phyloP scores from a whole-genome alignment of 2,113 vertebrate genomes.

The Raphicerus campestris region DNA sequence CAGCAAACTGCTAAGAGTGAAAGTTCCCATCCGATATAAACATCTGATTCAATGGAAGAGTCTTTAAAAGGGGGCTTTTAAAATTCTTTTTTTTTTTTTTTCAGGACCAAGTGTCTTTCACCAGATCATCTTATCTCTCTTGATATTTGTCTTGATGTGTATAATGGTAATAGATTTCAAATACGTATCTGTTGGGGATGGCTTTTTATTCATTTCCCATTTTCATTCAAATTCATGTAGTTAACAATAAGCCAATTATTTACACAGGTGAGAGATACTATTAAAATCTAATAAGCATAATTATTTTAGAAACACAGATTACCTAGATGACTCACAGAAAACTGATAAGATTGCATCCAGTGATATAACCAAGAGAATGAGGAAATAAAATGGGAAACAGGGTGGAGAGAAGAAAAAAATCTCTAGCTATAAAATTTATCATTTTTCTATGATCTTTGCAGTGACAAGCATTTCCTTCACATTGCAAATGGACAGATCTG shows the following conservation, averaged over 20 bases:
- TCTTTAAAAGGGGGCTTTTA: not conserved
- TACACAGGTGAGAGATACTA: not conserved
- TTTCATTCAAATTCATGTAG: constrained; percentile 8
- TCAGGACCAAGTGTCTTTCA: not conserved
- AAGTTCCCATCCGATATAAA: not conserved
- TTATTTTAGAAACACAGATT: constrained; percentile 48
- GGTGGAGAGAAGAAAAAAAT: not conserved
- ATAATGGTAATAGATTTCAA: not conserved
- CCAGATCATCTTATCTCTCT: not conserved
- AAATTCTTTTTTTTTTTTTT: not conserved
- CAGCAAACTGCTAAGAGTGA: not conserved
- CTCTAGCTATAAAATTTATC: not conserved
- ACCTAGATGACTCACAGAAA: not conserved
- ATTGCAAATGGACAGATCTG: not conserved
- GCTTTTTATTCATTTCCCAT: not conserved
- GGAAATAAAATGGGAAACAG: not conserved
- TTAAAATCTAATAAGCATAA: not conserved
- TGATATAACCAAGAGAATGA: not conserved
- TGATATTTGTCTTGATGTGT: not conserved
- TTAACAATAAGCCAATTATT: constrained; percentile 26
- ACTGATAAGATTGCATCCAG: not conserved
- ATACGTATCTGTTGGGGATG: not conserved
- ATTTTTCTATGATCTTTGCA: not conserved
- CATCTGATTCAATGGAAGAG: not conserved
- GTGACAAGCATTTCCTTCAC: not conserved